A percentile compares a stretch with the other conserved stretches of the same genome.
Conservation (phyloP, 2,113 vertebrate genomes). For the Epinephelus fuscoguttatus region DNA sequence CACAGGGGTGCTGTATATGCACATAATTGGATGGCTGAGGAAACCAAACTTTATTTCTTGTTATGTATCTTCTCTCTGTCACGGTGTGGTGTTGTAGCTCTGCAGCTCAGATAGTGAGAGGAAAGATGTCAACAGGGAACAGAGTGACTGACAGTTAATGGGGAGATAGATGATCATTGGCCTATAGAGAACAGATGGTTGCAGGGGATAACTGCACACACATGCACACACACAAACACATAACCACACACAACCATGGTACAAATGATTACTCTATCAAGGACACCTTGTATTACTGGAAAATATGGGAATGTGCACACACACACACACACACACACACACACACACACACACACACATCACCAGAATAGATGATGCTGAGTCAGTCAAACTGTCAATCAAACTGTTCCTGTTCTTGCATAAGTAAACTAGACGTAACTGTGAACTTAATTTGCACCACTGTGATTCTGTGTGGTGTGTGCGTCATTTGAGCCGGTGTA, state of each 20-base stretch:
- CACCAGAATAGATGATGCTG: constrained; percentile 44
- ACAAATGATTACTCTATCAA: constrained; percentile 56
- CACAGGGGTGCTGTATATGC: background rate
- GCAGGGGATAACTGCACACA: constrained; percentile 38
- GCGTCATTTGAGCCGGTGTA: background rate
- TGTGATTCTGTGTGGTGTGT: background rate
- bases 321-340: background rate
- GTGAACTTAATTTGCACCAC: background rate
- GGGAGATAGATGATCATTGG: constrained; percentile 65
- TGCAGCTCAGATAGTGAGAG: constrained; percentile 44
- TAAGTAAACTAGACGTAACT: constrained; percentile 15
- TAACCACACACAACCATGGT: constrained; percentile 1
- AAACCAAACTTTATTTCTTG: background rate
- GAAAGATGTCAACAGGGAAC: constrained; percentile 52
- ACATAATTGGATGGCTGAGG: background rate
- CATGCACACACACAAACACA: constrained; percentile 19
- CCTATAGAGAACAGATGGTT: constrained; percentile 68
- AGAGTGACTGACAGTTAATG: constrained; percentile 72
- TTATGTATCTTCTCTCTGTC: constrained; percentile 10
- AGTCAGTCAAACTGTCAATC: constrained; percentile 52
- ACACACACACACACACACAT: background rate
- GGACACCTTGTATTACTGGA: constrained; percentile 63
- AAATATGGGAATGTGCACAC: constrained; percentile 9
- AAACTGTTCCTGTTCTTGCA: constrained; percentile 20
- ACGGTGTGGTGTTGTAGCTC: constrained; percentile 6